Percentiles rank a stretch among this genome's conserved stretches.
Evolutionary conservation across 2,113 vertebrate species (phyloP).

Genomic region (Etheostoma spectabile): DNA sequence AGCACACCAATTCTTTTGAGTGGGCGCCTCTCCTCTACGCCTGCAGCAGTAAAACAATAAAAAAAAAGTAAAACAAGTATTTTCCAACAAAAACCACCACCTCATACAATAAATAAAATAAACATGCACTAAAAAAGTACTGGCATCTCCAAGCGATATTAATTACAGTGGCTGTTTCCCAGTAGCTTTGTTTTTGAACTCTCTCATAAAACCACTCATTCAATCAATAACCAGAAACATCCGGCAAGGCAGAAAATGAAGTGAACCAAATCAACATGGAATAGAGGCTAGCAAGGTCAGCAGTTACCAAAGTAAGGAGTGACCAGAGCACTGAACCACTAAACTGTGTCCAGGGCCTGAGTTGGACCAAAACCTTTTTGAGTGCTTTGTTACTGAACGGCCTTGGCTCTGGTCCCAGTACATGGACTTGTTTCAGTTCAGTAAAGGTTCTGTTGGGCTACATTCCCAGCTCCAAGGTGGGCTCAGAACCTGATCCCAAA

Average conservation of each 20-base stretch:
- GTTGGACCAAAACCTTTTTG: constrained; percentile 35
- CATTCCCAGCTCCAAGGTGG: constrained; percentile 70
- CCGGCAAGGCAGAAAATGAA: constrained; percentile 28
- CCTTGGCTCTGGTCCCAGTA: constrained; percentile 45
- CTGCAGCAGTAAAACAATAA: constrained; percentile 51
- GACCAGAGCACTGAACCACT: constrained; percentile 41
- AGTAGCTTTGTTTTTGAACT: constrained; percentile 56
- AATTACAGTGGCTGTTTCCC: constrained; percentile 49
- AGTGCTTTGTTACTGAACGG: constrained; percentile 41
- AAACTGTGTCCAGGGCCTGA: constrained; percentile 32
- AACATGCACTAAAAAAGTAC: constrained; percentile 49
- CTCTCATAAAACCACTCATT: constrained; percentile 53
- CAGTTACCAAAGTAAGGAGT: constrained; percentile 19
- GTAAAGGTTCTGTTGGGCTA: constrained; percentile 53
- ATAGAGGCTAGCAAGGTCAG: constrained; percentile 39
- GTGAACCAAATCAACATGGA: constrained; percentile 5
- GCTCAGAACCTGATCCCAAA: constrained; percentile 63
- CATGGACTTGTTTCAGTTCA: constrained; percentile 53
- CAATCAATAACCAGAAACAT: constrained; percentile 56
- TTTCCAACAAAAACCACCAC: constrained; percentile 54
- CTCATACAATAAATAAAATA: constrained; percentile 57
- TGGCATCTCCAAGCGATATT: constrained; percentile 33
- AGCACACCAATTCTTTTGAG: constrained; percentile 43
- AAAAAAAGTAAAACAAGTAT: background rate
- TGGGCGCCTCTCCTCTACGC: constrained; percentile 22